These are phyloP conservation scores for Chloroclysta siterata DNA, from an alignment of 2,888 invertebrate genomes.

Conservation along the genomic window DNA sequence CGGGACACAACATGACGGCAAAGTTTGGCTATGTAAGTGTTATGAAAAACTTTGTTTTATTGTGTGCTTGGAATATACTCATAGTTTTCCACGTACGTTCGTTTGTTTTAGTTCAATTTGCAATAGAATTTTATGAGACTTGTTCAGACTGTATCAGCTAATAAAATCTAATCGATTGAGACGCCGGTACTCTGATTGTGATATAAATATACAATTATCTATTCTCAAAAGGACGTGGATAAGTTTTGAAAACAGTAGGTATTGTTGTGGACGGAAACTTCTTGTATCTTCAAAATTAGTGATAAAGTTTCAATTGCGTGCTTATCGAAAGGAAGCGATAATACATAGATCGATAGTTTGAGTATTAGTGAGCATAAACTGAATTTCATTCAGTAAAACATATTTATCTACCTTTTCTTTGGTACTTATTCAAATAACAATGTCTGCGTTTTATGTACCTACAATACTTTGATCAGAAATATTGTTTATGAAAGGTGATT, in stretches of 20 bases:
- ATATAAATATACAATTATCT: slow-evolving; percentile 18
- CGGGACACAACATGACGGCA: slow-evolving; percentile 86
- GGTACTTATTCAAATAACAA: neutral
- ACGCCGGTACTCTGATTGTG: slow-evolving; percentile 27
- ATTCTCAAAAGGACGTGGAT: slow-evolving; percentile 5
- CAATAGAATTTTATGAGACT: slow-evolving; percentile 21
- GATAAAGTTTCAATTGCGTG: slow-evolving; percentile 46
- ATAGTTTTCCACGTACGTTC: neutral
- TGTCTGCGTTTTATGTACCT: neutral
- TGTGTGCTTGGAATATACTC: neutral
- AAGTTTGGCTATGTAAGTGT: slow-evolving; percentile 85
- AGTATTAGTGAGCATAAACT: slow-evolving; percentile 5
- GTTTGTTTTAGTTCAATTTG: slow-evolving; percentile 18
- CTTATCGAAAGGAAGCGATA: slow-evolving; percentile 39
- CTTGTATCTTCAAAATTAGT: slow-evolving; percentile 44
- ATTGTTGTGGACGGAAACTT: slow-evolving; percentile 54
- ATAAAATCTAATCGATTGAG: slow-evolving; percentile 36
- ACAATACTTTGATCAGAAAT: neutral
- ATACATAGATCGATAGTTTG: slow-evolving; percentile 19
- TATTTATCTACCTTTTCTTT: neutral
- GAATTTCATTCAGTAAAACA: slow-evolving; percentile 2
- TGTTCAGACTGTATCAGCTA: slow-evolving; percentile 30
- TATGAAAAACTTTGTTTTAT: slow-evolving; percentile 17
- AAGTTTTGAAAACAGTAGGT: slow-evolving; percentile 24
- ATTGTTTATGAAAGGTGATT: neutral